Percentiles rank a stretch among this genome's conserved stretches.
Conservation (phyloP, 2,888 invertebrate genomes). For the Ephialtes manifestator region DNA sequence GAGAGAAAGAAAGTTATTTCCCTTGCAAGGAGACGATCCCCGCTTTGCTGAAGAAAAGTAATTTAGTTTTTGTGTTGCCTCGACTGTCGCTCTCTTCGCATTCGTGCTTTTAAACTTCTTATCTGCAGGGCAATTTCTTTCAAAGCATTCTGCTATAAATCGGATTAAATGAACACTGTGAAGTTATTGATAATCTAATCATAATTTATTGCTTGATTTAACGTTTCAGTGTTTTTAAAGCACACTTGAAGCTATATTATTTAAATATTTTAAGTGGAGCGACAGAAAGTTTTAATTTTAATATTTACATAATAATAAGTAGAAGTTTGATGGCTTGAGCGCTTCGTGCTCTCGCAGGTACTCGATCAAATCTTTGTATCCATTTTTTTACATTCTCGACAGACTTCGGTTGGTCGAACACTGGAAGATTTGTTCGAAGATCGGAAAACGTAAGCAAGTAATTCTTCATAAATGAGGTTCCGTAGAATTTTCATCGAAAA, state of each 20-base stretch:
- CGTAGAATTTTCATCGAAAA: no score
- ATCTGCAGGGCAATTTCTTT: conserved; percentile 32
- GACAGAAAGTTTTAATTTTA: neutral
- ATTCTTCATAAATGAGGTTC: no score
- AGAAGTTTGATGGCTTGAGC: no score
- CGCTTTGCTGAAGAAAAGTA: conserved; percentile 33
- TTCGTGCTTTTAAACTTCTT: conserved; percentile 34
- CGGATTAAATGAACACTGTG: conserved; percentile 1
- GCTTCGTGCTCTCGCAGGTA: no score
- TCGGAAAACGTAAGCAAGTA: no score
- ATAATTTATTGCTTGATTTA: neutral
- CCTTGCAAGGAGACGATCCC: conserved; percentile 1
- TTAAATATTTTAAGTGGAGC: neutral
- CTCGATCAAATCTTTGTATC: no score
- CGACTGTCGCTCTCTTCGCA: conserved; percentile 2
- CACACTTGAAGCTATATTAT: no score
- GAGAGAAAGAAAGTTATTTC: conserved; percentile 46
- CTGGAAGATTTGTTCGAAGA: no score
- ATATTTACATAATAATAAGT: no score
- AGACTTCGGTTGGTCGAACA: no score
- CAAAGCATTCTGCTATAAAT: conserved; percentile 36
- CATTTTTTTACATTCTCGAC: no score
- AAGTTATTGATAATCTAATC: conserved; percentile 8
- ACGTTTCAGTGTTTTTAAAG: neutral
- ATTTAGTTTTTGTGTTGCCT: conserved; percentile 44